phyloP scores from a whole-genome alignment of 2,797 vertebrate genomes.

The Ptychobarbus kaznakovi region DNA sequence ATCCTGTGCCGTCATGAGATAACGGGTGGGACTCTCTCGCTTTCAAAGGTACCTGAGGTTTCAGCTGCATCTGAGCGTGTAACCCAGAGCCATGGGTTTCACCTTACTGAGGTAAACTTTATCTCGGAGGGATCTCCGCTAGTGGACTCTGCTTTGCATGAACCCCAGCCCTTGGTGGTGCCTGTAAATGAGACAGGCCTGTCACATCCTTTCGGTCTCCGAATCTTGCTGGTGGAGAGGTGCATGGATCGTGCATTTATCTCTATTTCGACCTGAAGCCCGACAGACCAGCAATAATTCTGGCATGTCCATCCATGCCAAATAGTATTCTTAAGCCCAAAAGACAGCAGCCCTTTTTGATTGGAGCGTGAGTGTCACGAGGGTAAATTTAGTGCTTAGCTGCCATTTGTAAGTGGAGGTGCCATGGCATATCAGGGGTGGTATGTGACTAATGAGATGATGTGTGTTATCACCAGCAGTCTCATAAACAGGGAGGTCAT shows the following conservation, averaged over 20 bases:
- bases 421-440: conserved; percentile 47
- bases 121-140: conserved; percentile 13
- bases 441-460: conserved; percentile 57
- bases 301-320: conserved; percentile 54
- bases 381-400: conserved; percentile 50
- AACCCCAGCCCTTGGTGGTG: conserved; percentile 60
- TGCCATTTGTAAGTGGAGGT: conserved; percentile 52
- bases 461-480: conserved; percentile 56
- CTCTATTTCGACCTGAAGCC: conserved; percentile 59
- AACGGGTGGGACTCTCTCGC: conserved; percentile 26
- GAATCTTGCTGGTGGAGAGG: conserved; percentile 44
- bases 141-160: conserved; percentile 53
- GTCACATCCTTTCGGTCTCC: conserved; percentile 63
- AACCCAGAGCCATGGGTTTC: conserved; percentile 17
- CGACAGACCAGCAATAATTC: conserved; percentile 57
- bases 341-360: conserved; percentile 36
- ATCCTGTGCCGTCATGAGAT: conserved; percentile 44
- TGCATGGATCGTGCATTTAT: conserved; percentile 64
- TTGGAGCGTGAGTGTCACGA: conserved; percentile 28
- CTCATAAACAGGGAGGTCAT: conserved; percentile 51
- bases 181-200: conserved; percentile 58
- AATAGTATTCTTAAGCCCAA: conserved; percentile 57
- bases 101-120: conserved; percentile 12
- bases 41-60: conserved; percentile 8
- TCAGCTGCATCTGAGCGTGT: not conserved